Base-by-base conservation (phyloP, 2,888 invertebrate species). In the Agelastica alni region DNA sequence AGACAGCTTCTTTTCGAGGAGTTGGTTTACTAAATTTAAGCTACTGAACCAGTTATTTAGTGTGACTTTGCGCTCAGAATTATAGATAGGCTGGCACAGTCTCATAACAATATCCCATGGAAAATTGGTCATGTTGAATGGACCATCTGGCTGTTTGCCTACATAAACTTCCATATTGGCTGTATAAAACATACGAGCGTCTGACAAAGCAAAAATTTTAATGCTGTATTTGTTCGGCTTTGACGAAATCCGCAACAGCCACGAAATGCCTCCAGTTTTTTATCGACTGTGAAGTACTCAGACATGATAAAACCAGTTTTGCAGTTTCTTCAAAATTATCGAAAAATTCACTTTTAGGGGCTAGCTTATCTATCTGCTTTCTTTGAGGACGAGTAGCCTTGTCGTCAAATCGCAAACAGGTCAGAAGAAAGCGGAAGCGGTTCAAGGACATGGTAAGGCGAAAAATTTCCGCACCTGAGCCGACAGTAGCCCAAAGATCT, bases 121-220 rank as follows among this genome's bases (percentile, higher is more conserved):
- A 4, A 13, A 20, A 37, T 57, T 55, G 31, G 31, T 44, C 6
- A 41, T 17, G 22, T 43, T 28, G 36, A 48, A 58, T 13, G 51
- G 46, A 4, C 60, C 60, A 1, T 51, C 41, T 13, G 61, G 54
- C 22, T 60, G 60, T 30, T 49, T 39, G 41, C 58, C 56, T 13
- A 56, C 36, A 49, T 58, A 60, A 6, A n/a, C n/a, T n/a, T n/a
- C n/a, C n/a, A n/a, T n/a, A n/a, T n/a, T n/a, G n/a, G n/a, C n/a
- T n/a, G n/a, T n/a, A n/a, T n/a, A n/a, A n/a, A n/a, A n/a, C n/a
- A n/a, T n/a, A n/a, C n/a, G n/a, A n/a, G n/a, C n/a, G n/a, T n/a
- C n/a, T n/a, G n/a, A n/a, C n/a, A n/a, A n/a, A n/a, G n/a, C n/a
- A n/a, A n/a, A n/a, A n/a, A 13, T 16, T 9, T 28, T 18, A 28